phyloP scores from a whole-genome alignment of 2,113 vertebrate genomes.

The Mesembrinibis cayennensis region DNA sequence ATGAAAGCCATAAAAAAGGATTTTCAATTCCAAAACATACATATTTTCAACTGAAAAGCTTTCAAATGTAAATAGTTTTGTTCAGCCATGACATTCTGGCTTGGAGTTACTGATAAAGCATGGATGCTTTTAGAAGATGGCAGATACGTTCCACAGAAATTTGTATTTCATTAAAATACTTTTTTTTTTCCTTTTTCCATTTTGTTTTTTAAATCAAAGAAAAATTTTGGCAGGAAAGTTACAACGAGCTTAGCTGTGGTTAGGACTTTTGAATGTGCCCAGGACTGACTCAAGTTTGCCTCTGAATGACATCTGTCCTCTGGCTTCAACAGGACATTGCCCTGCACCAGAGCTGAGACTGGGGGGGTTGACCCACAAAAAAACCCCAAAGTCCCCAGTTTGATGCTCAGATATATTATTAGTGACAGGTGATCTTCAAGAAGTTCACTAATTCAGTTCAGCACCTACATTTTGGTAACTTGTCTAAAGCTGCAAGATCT shows the following conservation, averaged over 20 bases:
- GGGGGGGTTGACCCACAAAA: not conserved
- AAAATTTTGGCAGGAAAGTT: not conserved
- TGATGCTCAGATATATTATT: not conserved
- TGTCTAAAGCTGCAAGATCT: not conserved
- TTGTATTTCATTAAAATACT: constrained; percentile 2
- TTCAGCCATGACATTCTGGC: constrained; percentile 12
- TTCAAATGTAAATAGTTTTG: constrained; percentile 38
- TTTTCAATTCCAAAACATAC: constrained; percentile 55
- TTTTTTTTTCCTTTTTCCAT: not conserved
- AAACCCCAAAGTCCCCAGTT: not conserved
- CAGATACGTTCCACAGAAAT: constrained; percentile 11
- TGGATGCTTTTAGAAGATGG: not conserved
- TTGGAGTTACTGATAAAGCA: not conserved
- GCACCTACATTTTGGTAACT: not conserved
- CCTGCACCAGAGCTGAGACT: not conserved
- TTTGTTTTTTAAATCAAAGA: not conserved
- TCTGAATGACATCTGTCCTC: not conserved
- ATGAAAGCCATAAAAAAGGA: constrained; percentile 42
- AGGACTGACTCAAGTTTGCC: not conserved
- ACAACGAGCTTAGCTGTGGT: not conserved
- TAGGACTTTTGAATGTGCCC: not conserved
- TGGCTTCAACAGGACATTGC: not conserved
- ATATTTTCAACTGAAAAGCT: constrained; percentile 45
- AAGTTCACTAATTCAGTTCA: not conserved
- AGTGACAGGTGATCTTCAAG: not conserved